phyloP scores from a whole-genome alignment of 1,140 invertebrate species.

The Cherax quadricarinatus region DNA sequence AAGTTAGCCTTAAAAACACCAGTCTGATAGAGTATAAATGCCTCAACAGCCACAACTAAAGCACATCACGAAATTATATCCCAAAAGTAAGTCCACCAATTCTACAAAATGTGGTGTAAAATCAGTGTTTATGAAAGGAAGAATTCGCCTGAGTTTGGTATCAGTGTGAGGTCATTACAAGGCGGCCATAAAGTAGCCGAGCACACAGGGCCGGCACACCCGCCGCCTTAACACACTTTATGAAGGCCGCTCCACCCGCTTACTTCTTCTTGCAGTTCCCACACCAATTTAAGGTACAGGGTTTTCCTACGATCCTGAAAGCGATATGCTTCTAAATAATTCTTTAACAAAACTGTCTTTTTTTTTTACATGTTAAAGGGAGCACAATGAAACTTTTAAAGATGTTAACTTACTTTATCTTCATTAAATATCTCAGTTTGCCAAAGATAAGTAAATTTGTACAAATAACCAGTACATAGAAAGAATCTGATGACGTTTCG shows the following conservation, averaged over 20 bases:
- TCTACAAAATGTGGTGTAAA: constrained; percentile 39
- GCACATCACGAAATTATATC: constrained; percentile 6
- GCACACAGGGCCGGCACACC: constrained; percentile 58
- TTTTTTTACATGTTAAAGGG: constrained; percentile 7
- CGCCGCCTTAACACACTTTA: constrained; percentile 61
- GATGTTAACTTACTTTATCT: not conserved
- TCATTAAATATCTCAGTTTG: too few species aligned
- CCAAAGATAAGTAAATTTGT: too few species aligned
- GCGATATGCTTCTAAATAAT: constrained; percentile 64
- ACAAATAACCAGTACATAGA: too few species aligned
- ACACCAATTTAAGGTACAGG: constrained; percentile 60
- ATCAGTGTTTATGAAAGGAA: constrained; percentile 48
- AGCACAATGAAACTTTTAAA: too few species aligned
- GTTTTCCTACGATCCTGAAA: constrained; percentile 65
- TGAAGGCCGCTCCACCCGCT: constrained; percentile 41
- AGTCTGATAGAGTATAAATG: not conserved
- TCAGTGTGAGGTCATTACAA: constrained; percentile 67
- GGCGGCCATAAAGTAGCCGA: constrained; percentile 62
- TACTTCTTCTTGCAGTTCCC: constrained; percentile 61
- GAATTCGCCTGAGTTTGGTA: constrained; percentile 62
- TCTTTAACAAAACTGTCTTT: constrained; percentile 32
- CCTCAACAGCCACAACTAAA: not conserved
- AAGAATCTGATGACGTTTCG: too few species aligned
- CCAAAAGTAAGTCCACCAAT: constrained; percentile 5
- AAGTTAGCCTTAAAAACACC: not conserved